Base-by-base conservation (phyloP, 2,888 invertebrate genomes). In the Eudasyphora cyanicolor region DNA sequence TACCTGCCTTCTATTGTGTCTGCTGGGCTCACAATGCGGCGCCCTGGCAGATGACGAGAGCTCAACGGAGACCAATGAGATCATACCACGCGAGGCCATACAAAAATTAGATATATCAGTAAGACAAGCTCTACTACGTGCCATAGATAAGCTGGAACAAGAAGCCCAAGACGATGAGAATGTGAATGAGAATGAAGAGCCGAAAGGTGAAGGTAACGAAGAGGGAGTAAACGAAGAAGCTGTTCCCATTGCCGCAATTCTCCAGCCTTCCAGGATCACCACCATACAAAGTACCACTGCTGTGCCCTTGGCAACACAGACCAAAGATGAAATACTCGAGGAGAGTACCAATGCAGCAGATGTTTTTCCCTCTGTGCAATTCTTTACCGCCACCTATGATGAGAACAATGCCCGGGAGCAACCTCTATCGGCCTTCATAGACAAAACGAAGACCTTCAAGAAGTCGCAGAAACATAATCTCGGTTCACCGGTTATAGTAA, bases 101-200 rank as follows among this genome's bases (percentile, higher is more conserved):
- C 89, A 89, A 79, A 90, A 90, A 80, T 91, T 96, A 76, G 96
- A 96, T 90, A 95, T 95, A 60, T 95, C 95, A 85, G 94, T 97
- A 38, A 93, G 96, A 17, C 94, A 95, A 91, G 97, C 96, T 0
- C 92, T 97, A 54, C 92, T 97, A 5, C 95, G 95, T 92, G 97
- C 96, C 12, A 93, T 97, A 4, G 95, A 94, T 71, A 96, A 96
- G 88, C 92, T 97, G 69, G 96, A 97, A 91, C 94, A 94, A 85
- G 95, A 94, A 85, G 93, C 93, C 69, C 85, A 78, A 8, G 84
- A 79, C 12, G 83, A 85, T 7, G 87, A 86, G 0, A 86, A 86
- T 5, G 86, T 86, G 0, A 79, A 78, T 0, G 86, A 82, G 0
- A 73, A 82, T 3, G 79, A 79, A 0, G 86, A 86, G 3, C 80